A percentile compares a stretch with the other conserved stretches of the same genome.
phyloP scores from a whole-genome alignment of 2,797 vertebrate genomes.

The Sebastes minor region DNA sequence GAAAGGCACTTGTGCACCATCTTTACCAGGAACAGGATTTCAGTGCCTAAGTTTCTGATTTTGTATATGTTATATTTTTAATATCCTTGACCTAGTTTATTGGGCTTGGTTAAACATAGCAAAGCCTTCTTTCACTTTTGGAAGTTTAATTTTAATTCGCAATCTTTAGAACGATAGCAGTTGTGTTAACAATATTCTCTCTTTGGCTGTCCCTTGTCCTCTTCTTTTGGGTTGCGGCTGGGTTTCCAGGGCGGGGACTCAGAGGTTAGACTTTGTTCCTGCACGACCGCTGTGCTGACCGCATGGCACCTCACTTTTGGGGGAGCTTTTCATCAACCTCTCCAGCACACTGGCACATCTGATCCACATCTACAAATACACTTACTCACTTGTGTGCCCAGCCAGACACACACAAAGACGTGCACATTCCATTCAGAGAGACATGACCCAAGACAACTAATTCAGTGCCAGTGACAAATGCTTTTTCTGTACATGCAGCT shows the following conservation, averaged over 20 bases:
- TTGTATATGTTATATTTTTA: background rate
- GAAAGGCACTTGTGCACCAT: constrained; percentile 3
- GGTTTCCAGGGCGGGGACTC: constrained; percentile 89
- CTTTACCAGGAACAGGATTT: constrained; percentile 36
- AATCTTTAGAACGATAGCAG: constrained; percentile 48
- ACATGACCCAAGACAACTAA: constrained; percentile 8
- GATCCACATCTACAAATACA: constrained; percentile 43
- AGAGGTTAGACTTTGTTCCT: constrained; percentile 92
- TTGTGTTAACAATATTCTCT: constrained; percentile 81
- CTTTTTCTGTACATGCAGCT: constrained; percentile 33
- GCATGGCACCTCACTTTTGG: constrained; percentile 84
- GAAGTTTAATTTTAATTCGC: constrained; percentile 35
- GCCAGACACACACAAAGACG: background rate
- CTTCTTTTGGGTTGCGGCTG: constrained; percentile 85
- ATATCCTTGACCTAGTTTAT: background rate
- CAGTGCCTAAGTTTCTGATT: background rate
- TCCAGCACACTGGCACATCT: constrained; percentile 83
- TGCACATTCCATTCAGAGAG: constrained; percentile 24
- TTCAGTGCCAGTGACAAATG: constrained; percentile 19
- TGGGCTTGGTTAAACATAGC: constrained; percentile 10
- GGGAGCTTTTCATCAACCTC: constrained; percentile 87
- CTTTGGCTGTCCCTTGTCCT: constrained; percentile 83
- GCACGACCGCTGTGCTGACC: constrained; percentile 87
- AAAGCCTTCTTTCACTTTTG: constrained; percentile 24
- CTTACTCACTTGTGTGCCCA: background rate